A percentile compares a stretch with the other conserved stretches of the same genome.
These are phyloP conservation scores for Xylota segnis DNA, from an alignment of 2,888 invertebrate genomes.

Conservation along the genomic window DNA sequence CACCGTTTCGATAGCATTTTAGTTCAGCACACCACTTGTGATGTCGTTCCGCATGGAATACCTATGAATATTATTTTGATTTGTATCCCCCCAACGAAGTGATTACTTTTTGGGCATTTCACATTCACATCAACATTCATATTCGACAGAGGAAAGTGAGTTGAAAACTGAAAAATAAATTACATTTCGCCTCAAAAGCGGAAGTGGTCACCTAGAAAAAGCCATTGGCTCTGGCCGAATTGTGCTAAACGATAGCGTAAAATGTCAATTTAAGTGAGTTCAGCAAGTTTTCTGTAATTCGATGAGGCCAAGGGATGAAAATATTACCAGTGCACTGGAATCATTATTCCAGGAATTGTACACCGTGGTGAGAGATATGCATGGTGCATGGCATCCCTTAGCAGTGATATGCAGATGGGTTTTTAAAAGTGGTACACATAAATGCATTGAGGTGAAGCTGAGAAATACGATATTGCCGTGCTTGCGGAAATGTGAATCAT, in stretches of 20 bases:
- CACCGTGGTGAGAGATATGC: conserved; percentile 6
- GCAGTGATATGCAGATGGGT: conserved; percentile 8
- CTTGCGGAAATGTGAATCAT: conserved; percentile 28
- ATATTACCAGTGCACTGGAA: conserved; percentile 12
- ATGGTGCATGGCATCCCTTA: background rate
- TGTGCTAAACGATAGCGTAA: conserved; percentile 24
- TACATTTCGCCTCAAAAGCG: conserved; percentile 48
- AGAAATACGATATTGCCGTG: conserved; percentile 16
- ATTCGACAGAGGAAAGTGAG: background rate
- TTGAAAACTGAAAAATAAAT: conserved; percentile 46
- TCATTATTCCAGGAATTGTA: conserved; percentile 19
- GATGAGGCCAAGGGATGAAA: conserved; percentile 29
- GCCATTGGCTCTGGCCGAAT: conserved; percentile 48
- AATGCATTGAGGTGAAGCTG: conserved; percentile 21
- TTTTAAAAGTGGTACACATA: conserved; percentile 16
- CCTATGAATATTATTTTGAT: conserved; percentile 7
- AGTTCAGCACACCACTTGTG: background rate
- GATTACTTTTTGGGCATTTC: conserved; percentile 32
- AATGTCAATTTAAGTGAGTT: conserved; percentile 45
- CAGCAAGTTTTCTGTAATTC: conserved; percentile 51
- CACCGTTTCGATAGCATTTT: background rate
- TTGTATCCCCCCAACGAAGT: background rate
- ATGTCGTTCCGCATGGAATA: background rate
- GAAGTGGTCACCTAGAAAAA: conserved; percentile 65
- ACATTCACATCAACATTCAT: conserved; percentile 18